phyloP scores from a whole-genome alignment of 2,113 vertebrate species.

The Tor tambroides region DNA sequence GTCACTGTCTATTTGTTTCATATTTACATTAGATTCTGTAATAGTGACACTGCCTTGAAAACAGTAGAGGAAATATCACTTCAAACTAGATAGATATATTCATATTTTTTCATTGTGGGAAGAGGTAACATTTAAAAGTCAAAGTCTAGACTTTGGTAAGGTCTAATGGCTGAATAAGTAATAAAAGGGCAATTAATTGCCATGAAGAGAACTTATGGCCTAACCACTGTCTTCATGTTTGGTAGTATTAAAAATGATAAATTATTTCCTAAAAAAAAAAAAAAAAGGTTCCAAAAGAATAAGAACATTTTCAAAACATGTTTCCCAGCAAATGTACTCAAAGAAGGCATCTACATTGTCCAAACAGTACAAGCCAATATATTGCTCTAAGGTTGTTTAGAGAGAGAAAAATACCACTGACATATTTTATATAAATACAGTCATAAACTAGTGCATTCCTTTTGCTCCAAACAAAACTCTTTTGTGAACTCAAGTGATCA shows the following conservation, averaged over 20 bases:
- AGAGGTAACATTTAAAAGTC: slow-evolving; percentile 46
- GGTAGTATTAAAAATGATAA: background rate
- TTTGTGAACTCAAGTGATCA: slow-evolving; percentile 22
- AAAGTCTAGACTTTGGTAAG: slow-evolving; percentile 3
- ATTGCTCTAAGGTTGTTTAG: slow-evolving; percentile 53
- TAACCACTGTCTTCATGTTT: background rate
- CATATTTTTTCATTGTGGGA: background rate
- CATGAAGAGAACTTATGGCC: background rate
- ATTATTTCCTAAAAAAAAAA: background rate
- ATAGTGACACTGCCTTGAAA: background rate
- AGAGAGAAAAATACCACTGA: slow-evolving; percentile 35
- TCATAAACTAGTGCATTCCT: slow-evolving; percentile 22
- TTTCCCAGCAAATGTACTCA: background rate
- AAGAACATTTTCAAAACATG: background rate
- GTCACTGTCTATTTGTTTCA: background rate
- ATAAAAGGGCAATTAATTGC: background rate
- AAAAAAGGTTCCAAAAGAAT: background rate
- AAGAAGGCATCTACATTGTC: slow-evolving; percentile 42
- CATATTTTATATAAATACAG: slow-evolving; percentile 7
- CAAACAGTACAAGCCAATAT: slow-evolving; percentile 57
- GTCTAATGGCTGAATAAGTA: background rate
- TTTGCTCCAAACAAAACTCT: slow-evolving; percentile 20
- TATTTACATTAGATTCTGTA: background rate
- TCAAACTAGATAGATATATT: background rate
- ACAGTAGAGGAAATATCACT: background rate